Evolutionary conservation across 2,113 vertebrate species (phyloP), one percentile per base, ranked within the genome.

Genomic region (Peromyscus polionotus): DNA sequence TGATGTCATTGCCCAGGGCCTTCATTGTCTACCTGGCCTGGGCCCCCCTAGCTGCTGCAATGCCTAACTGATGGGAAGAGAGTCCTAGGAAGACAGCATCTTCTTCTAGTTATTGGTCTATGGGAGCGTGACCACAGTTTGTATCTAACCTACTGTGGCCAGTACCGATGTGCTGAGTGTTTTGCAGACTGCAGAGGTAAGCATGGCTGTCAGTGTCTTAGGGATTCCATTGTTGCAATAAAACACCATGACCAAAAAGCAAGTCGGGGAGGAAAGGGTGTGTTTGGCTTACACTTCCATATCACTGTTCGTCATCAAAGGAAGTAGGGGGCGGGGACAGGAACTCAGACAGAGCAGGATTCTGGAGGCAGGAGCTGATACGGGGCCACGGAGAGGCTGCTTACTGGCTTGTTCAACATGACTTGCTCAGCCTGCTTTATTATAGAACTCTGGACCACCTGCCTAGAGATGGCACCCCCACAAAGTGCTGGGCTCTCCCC

Each of bases 101-200:
- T 92, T 96, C 79, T 96, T 95, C 67, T 93, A 61, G 89, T 90
- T 93, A 84, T 80, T 95, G 28, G 36, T 87, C 61, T 88, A 26
- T 36, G 39, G 80, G 39, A 57, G 63, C 61, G 11, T 81, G 77
- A 28, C 54, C 51, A 26, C 13, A 5, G 54, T 65, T 94, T 11
- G 59, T 72, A 31, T 63, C 93, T 96, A 90, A 72, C 96, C 5
- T 39, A 92, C 83, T 96, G 80, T 96, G 91, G 93, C 77, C 54
- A n/a, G 86, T 68, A 94, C 93, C 93, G 79, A 96, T 8, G 73
- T 93, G 91, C 89, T 75, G 83, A 97, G 73, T 89, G 86, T 65
- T 94, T 61, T 63, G 31, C 36, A 57, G 72, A 94, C 77, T 91
- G 89, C 83, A 97, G 77, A 88, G 73, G 67, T 77, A 79, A 95